A percentile compares a stretch with the other conserved stretches of the same genome.
Conservation (phyloP, 2,113 vertebrate species). For the Hippocampus zosterae region DNA sequence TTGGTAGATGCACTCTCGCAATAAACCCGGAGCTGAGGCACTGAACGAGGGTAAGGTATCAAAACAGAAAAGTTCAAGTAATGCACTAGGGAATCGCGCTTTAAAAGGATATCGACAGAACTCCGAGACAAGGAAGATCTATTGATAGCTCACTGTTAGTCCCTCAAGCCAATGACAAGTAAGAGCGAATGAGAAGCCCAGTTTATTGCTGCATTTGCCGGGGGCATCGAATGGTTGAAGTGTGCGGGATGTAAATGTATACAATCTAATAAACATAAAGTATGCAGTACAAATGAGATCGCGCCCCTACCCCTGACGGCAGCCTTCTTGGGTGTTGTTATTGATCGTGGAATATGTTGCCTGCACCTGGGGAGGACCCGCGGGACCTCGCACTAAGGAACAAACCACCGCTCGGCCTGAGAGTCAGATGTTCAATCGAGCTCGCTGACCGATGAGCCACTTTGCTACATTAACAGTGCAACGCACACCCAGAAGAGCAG, state of each 20-base stretch:
- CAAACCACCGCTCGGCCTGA: conserved; percentile 55
- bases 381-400: conserved; percentile 53
- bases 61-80: conserved; percentile 25
- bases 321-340: conserved; percentile 59
- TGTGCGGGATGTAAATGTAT: conserved; percentile 5
- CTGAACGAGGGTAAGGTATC: conserved; percentile 22
- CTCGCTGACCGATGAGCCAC: conserved; percentile 67
- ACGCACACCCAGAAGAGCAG: conserved; percentile 32
- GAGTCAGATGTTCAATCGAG: conserved; percentile 75
- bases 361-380: conserved; percentile 47
- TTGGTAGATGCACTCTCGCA: conserved; percentile 51
- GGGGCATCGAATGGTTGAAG: conserved; percentile 14
- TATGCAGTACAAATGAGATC: conserved; percentile 7
- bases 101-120: conserved; percentile 20
- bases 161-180: conserved; percentile 9
- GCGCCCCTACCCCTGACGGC: conserved; percentile 17
- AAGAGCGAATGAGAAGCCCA: conserved; percentile 6
- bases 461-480: conserved; percentile 70
- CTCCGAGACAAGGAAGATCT: conserved; percentile 12
- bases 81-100: conserved; percentile 26
- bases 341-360: conserved; percentile 66
- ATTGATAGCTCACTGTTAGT: background rate
- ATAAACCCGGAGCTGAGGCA: conserved; percentile 23
- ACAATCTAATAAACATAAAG: conserved; percentile 15
- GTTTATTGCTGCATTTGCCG: conserved; percentile 8